Percentiles rank a stretch among this genome's conserved stretches.
Evolutionary conservation across 2,797 vertebrate species (phyloP).

Genomic region (Diplodus puntazzo): DNA sequence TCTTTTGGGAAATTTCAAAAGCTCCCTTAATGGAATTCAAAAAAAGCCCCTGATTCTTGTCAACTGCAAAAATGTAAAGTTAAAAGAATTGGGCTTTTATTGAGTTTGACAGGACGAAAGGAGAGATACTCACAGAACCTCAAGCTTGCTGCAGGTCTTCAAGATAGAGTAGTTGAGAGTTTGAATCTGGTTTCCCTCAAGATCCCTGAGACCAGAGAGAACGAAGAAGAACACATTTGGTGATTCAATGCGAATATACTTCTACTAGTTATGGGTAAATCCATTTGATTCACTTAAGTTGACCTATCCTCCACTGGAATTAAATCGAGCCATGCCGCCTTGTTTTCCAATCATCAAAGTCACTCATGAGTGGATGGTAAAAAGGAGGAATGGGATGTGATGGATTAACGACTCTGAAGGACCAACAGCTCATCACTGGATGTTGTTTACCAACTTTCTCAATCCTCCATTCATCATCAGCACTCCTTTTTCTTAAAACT

Average conservation of each 20-base stretch:
- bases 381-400: conserved; percentile 71
- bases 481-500: no score
- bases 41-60: background rate
- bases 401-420: conserved; percentile 72
- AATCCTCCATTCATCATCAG: background rate
- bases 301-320: conserved; percentile 76
- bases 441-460: conserved; percentile 76
- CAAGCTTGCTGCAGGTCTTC: conserved; percentile 77
- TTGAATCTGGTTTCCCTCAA: conserved; percentile 79
- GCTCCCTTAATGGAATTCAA: background rate
- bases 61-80: background rate
- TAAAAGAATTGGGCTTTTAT: background rate
- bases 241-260: background rate
- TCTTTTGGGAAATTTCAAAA: background rate
- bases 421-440: conserved; percentile 73
- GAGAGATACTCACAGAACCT: conserved; percentile 74
- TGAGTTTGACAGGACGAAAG: background rate
- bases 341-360: conserved; percentile 87
- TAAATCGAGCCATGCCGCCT: conserved; percentile 76
- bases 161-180: conserved; percentile 75
- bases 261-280: background rate
- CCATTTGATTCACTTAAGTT: background rate
- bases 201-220: conserved; percentile 64
- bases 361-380: conserved; percentile 73
- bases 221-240: background rate